These are phyloP conservation scores for Nasonovia ribisnigri DNA, from an alignment of 2,888 invertebrate species.

Conservation along the genomic window DNA sequence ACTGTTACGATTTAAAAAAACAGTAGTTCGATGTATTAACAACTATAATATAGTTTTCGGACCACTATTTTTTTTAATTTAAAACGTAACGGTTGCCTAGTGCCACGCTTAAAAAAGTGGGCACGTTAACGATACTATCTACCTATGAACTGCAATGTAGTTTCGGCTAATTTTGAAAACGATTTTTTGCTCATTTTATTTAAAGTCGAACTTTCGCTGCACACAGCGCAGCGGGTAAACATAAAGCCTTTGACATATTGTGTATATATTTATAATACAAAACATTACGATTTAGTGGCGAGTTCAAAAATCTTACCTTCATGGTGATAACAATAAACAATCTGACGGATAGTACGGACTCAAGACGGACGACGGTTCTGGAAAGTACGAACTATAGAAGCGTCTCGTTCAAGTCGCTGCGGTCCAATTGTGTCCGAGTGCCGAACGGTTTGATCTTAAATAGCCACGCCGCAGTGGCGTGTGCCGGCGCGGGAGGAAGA, in stretches of 20 bases:
- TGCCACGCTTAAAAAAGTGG: too few relatives aligned
- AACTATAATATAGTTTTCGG: too few relatives aligned
- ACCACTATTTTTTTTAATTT: too few relatives aligned
- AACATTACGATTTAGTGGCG: background rate
- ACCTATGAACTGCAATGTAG: background rate
- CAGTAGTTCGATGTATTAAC: too few relatives aligned
- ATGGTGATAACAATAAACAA: background rate
- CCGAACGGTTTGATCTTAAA: conserved; percentile 31
- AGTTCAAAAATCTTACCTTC: conserved; percentile 28
- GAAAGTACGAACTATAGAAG: background rate
- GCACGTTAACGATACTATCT: too few relatives aligned
- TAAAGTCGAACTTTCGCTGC: background rate
- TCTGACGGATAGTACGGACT: background rate
- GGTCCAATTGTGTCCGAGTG: conserved; percentile 5
- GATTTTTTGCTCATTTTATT: background rate
- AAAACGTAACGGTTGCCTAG: too few relatives aligned
- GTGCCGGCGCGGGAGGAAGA: background rate
- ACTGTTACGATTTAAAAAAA: too few relatives aligned
- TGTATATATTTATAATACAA: too few relatives aligned
- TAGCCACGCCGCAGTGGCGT: background rate
- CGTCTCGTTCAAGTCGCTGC: background rate
- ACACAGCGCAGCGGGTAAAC: background rate
- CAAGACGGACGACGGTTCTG: background rate
- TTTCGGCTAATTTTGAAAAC: background rate
- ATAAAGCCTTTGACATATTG: too few relatives aligned